Base-by-base conservation (phyloP, 53 echinoderm and acorn worm species). In the Pentamera pediparva region DNA sequence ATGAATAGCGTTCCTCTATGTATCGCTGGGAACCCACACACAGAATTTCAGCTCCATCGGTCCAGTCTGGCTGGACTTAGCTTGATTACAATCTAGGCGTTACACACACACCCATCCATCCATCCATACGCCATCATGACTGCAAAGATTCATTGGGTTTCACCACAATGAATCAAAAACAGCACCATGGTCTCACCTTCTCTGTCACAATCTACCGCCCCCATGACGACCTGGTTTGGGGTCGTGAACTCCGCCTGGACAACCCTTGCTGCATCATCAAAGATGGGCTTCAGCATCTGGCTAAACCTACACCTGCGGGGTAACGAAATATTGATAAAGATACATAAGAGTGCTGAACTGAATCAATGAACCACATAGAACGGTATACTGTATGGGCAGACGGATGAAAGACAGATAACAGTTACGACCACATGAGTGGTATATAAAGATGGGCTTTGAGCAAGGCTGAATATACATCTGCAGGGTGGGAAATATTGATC, bases 271-370 rank as follows among this genome's bases (percentile, higher is more conserved):
- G 91, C 89, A 5, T 91, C 89, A 50, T 91, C 98, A 48, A 92
- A 92, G 19, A 98, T 88, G 13, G 98, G 98, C 52, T 98, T 98
- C 72, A 98, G 55, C 98, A 98, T 98, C 86, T 98, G 98, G 84
- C 98, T 98, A 72, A 98, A 98, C 41, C 98, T 76, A 72, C 98
- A 98, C 98, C 98, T 98, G 71, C 34, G 75, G 18, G 2, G 5
- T 26, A 34, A 18, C n/a, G n/a, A n/a, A 13, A 52, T 52, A 15
- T 52, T 52, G 19, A 15, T 10, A 41, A 41, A 41, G 43, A 41
- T 52, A 52, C 52, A 52, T 13, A 1, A 45, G 47, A n/a, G 47
- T 17, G n/a, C 4, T 13, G n/a, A 17, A n/a, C 47, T 17, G 47
- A 19, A 55, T 5, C 11, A 7, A 28, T 58, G 5, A 6, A 9